Percentiles rank a stretch among this genome's conserved stretches.
Evolutionary conservation across 30 jellyfish, hydroid and myxozoan genomes (phyloP).

Genomic region (Pelagia noctiluca): DNA sequence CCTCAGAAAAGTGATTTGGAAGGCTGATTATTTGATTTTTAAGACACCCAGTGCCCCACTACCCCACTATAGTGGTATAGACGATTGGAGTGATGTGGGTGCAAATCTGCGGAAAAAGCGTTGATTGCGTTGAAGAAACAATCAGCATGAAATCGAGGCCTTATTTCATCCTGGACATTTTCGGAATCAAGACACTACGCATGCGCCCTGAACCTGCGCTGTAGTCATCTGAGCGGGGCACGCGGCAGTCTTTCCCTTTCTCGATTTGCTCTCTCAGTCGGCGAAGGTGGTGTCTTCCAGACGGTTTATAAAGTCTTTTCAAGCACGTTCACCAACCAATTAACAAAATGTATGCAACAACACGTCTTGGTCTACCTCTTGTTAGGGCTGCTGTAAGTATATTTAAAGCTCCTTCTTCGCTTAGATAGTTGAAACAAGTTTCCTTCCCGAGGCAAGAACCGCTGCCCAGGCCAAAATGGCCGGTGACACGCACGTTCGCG

Average conservation of each 20-base stretch:
- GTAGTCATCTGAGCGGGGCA: conserved; percentile 55
- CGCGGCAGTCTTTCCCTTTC: conserved; percentile 73
- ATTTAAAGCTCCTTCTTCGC: background rate
- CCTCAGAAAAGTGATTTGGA: too few species aligned
- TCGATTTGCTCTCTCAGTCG: conserved; percentile 49
- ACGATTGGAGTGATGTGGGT: too few species aligned
- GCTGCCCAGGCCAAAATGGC: conserved; percentile 9
- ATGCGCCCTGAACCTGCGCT: conserved; percentile 32
- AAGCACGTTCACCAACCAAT: background rate
- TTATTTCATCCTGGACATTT: conserved; percentile 6
- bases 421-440: background rate
- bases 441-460: background rate
- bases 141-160: too few species aligned
- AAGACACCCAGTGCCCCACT: too few species aligned
- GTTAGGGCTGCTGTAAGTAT: conserved; percentile 76
- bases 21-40: too few species aligned
- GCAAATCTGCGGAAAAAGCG: too few species aligned
- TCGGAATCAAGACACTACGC: conserved; percentile 26
- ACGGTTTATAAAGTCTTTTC: conserved; percentile 15
- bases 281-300: conserved; percentile 28
- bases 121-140: too few species aligned
- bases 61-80: too few species aligned
- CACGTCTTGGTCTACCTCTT: conserved; percentile 71
- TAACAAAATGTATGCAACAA: conserved; percentile 60
- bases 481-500: background rate